Evolutionary conservation across 2,888 invertebrate genomes (phyloP).

Genomic region (Entomobrya proxima): DNA sequence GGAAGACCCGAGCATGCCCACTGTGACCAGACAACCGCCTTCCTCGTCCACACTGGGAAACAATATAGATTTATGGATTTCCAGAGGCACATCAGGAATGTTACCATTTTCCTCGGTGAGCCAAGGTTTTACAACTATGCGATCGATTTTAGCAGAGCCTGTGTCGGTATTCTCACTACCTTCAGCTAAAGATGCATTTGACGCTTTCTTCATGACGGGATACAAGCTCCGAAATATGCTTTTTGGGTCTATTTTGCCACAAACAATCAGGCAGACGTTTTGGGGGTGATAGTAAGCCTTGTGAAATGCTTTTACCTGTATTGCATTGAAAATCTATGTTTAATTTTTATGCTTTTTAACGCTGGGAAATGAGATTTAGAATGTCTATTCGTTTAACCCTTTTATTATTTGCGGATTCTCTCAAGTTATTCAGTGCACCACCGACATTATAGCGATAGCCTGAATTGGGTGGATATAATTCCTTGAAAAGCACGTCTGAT

Average conservation of each 20-base stretch:
- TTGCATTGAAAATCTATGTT: slow-evolving; percentile 51
- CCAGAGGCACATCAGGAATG: slow-evolving; percentile 82
- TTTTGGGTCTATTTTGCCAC: slow-evolving; percentile 87
- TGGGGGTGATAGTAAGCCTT: slow-evolving; percentile 91
- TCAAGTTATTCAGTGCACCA: slow-evolving; percentile 88
- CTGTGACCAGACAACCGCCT: slow-evolving; percentile 82
- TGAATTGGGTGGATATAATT: slow-evolving; percentile 86
- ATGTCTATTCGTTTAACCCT: neutral
- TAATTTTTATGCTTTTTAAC: no score
- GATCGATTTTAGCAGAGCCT: no score
- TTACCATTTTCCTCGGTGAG: slow-evolving; percentile 79
- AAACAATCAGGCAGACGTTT: slow-evolving; percentile 89
- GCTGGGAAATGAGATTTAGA: no score
- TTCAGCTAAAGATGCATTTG: no score
- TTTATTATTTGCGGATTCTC: slow-evolving; percentile 78
- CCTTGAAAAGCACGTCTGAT: slow-evolving; percentile 82
- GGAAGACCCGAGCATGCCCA: slow-evolving; percentile 89
- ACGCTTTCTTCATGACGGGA: slow-evolving; percentile 84
- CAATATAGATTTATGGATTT: slow-evolving; percentile 80
- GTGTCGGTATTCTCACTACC: no score
- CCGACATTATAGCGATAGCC: slow-evolving; percentile 92
- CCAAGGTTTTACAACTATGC: slow-evolving; percentile 83
- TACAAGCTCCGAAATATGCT: slow-evolving; percentile 86
- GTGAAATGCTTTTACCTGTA: slow-evolving; percentile 88
- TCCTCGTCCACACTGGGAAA: slow-evolving; percentile 85